Conservation (phyloP, 92 coral and sea anemone species). For the Actinostola sp. region DNA sequence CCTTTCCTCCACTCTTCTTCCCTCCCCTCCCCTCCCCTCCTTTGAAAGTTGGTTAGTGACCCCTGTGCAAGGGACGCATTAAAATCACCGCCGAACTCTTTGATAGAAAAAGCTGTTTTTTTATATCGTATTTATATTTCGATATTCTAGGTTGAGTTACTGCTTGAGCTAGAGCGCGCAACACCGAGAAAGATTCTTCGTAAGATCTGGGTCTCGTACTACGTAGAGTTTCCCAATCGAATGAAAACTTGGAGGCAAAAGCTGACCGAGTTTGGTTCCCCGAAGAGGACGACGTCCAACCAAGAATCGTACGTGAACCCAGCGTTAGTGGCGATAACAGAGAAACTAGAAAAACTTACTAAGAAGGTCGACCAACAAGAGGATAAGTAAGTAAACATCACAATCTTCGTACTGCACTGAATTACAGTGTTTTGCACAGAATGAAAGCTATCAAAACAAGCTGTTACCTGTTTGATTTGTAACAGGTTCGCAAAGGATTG, state of each 20-base stretch:
- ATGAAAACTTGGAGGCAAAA: conserved; percentile 82
- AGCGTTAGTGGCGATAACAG: conserved; percentile 67
- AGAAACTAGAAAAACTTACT: conserved; percentile 61
- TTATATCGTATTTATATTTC: no score
- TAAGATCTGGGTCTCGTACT: conserved; percentile 76
- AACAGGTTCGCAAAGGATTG: no score
- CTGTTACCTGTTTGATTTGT: no score
- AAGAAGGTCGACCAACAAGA: conserved; percentile 80
- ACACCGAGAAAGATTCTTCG: conserved; percentile 80
- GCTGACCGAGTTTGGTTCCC: conserved; percentile 85
- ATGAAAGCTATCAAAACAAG: no score
- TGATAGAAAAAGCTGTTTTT: no score
- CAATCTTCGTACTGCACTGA: not conserved
- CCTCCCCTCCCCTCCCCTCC: no score
- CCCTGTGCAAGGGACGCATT: no score
- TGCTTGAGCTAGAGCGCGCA: conserved; percentile 83
- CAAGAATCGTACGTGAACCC: conserved; percentile 84
- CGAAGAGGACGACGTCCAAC: conserved; percentile 69
- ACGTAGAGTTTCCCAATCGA: conserved; percentile 80
- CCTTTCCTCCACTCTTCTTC: no score
- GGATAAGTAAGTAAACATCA: conserved; percentile 60
- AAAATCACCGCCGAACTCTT: no score
- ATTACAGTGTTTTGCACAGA: no score
- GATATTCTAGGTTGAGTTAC: conserved; percentile 63
- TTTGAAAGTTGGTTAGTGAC: no score